A percentile compares a stretch with the other conserved stretches of the same genome.
Evolutionary conservation across 2,113 vertebrate genomes (phyloP).

Genomic region (Nyctereutes procyonoides): DNA sequence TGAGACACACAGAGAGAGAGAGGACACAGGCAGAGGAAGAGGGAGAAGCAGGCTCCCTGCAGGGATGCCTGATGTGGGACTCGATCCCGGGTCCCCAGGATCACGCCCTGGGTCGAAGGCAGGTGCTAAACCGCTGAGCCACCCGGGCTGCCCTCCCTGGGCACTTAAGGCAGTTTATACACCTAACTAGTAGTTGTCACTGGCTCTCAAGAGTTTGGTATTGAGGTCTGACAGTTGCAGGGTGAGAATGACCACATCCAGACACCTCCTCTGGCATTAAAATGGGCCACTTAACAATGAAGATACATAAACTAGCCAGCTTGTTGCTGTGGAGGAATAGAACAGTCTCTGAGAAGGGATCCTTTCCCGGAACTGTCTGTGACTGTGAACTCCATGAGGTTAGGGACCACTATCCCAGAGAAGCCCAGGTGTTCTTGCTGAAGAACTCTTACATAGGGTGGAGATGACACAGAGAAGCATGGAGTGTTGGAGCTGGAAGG

Average conservation of each 20-base stretch:
- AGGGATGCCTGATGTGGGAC: too few species aligned
- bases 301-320: neutral
- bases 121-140: too few species aligned
- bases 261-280: neutral
- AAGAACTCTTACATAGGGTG: neutral
- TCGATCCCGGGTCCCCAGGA: too few species aligned
- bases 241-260: neutral
- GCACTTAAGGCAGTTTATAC: neutral
- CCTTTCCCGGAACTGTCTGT: too few species aligned
- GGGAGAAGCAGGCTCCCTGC: too few species aligned
- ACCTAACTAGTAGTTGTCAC: neutral
- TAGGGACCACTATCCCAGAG: neutral
- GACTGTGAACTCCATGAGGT: neutral
- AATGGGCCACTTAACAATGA: neutral
- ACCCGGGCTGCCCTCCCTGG: too few species aligned
- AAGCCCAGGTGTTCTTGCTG: neutral
- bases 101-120: too few species aligned
- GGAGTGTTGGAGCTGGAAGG: too few species aligned
- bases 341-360: neutral
- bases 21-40: too few species aligned
- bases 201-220: rapidly evolving
- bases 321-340: neutral
- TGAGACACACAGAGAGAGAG: too few species aligned
- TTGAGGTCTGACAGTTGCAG: neutral
- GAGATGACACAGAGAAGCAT: neutral